Evolutionary conservation across 2,797 vertebrate species (phyloP), one percentile per base, ranked within the genome.

Genomic region (Acanthurus tractus): DNA sequence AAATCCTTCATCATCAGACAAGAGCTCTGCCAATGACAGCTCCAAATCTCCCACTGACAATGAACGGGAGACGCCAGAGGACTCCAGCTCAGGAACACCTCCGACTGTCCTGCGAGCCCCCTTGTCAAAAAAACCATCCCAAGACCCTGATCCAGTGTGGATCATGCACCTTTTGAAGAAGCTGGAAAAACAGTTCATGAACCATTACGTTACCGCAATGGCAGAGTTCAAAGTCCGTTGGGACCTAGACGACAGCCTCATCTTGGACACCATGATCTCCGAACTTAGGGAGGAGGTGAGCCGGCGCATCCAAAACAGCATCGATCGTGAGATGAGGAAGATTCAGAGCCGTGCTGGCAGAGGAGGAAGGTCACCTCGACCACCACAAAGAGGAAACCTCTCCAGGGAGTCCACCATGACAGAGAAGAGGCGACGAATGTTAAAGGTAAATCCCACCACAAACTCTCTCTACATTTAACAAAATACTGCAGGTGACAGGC

Each of bases 111-210:
- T 85, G 54, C 82, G 66, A 53, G 40, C 50, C 5, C 80, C 22
- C 0, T 55, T 56, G 50, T 55, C 63, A 29, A 86, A 88, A 61
- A 89, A 87, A 36, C 66, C 14, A 0, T 92, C 94, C 2, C 36
- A 85, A 50, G 95, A 95, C 54, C 95, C 96, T 0, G 95, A 97
- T 25, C 95, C 96, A 0, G 42, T 85, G 8, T 97, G 97, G 97
- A 94, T 97, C n/a, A 88, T 97, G 71, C 86, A 78, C 25, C 87
- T 98, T 12, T 89, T 99, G 48, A 96, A 92, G 84, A 98, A 97
- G 89, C 91, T 97, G 0, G 96, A 97, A 89, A 96, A 94, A 66
- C 95, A 96, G 85, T 98, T 98, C 85, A 95, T 98, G 95, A 84
- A 90, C 78, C 97, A 98, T 85, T 96, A 98, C 15, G 84, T 94